These are phyloP conservation scores for Thermophis baileyi DNA, from an alignment of 2,113 vertebrate species.

Conservation along the genomic window DNA sequence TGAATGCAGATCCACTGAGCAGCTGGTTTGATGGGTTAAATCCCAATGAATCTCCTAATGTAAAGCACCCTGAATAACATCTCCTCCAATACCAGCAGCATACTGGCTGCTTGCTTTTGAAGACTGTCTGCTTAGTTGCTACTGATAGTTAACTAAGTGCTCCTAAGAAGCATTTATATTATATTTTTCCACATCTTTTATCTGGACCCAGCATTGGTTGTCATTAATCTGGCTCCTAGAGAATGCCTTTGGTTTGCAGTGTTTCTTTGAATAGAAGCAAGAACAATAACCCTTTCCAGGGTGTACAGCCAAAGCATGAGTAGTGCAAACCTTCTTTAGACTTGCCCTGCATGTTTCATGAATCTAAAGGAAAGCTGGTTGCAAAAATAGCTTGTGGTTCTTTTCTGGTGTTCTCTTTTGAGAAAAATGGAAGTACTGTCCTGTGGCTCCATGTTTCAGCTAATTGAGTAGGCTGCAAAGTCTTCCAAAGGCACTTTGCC, in stretches of 20 bases:
- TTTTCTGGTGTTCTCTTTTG: background rate
- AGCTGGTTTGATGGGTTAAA: slow-evolving; percentile 4
- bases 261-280: background rate
- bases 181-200: background rate
- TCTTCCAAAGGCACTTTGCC: background rate
- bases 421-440: background rate
- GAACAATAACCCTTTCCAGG: background rate
- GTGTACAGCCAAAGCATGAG: background rate
- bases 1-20: slow-evolving; percentile 2
- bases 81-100: background rate
- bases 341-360: background rate
- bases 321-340: background rate
- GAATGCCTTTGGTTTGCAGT: background rate
- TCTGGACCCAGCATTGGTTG: background rate
- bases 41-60: background rate
- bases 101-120: background rate
- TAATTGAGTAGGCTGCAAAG: background rate
- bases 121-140: background rate
- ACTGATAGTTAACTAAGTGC: background rate
- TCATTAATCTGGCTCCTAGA: background rate
- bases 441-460: background rate
- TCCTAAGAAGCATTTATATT: background rate
- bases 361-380: background rate
- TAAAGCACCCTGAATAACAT: background rate
- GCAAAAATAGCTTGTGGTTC: background rate